Percentiles rank a stretch among this genome's conserved stretches.
These are phyloP conservation scores for Tenodera sinensis DNA, from an alignment of 2,888 invertebrate species.

Conservation along the genomic window DNA sequence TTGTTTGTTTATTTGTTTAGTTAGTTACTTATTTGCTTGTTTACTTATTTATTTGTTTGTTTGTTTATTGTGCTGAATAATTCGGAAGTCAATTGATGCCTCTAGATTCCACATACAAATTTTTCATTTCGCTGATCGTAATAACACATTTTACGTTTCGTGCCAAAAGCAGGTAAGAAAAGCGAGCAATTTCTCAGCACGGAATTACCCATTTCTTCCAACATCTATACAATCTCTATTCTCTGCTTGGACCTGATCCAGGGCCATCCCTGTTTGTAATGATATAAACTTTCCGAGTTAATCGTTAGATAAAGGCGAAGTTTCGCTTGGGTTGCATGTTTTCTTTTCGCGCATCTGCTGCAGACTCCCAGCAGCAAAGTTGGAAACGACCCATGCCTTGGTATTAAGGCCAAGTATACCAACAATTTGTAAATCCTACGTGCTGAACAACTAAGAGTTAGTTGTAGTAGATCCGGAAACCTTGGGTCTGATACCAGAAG, in stretches of 20 bases:
- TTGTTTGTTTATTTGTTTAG: too few species aligned
- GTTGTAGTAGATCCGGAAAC: too few species aligned
- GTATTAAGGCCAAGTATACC: not conserved
- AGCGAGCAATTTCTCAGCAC: not conserved
- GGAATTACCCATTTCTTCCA: not conserved
- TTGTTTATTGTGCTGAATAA: too few species aligned
- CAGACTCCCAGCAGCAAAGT: not conserved
- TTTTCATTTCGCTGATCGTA: too few species aligned
- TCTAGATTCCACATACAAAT: too few species aligned
- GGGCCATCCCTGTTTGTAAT: not conserved
- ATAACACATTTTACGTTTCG: too few species aligned
- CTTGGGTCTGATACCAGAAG: too few species aligned
- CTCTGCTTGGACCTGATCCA: not conserved
- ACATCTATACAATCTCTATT: not conserved
- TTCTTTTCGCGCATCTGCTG: not conserved
- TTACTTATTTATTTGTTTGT: too few species aligned
- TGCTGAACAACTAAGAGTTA: not conserved
- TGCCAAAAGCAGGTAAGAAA: too few species aligned
- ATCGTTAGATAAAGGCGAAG: not conserved
- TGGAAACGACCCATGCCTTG: not conserved
- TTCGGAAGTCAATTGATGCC: too few species aligned
- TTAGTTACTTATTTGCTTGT: too few species aligned
- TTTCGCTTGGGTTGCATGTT: not conserved
- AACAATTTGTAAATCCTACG: not conserved
- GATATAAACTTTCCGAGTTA: not conserved